Evolutionary conservation across 35 echinoderm and acorn worm species (phyloP).

Genomic region (Heliocidaris erythrogramma): DNA sequence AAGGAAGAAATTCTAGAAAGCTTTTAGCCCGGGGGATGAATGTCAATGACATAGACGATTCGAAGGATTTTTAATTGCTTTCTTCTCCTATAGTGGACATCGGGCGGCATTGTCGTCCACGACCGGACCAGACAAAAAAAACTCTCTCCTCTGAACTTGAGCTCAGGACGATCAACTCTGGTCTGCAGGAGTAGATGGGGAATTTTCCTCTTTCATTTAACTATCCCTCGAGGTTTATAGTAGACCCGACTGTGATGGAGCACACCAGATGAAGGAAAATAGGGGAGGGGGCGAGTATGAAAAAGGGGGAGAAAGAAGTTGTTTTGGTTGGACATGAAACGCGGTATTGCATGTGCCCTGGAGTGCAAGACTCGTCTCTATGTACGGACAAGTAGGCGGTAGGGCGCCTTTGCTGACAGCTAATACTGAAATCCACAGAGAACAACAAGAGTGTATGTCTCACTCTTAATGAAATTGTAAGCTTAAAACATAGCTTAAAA

Average conservation of each 20-base stretch:
- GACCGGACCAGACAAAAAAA: constrained; percentile 14
- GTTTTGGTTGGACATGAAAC: constrained; percentile 1
- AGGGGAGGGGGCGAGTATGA: background rate
- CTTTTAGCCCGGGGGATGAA: constrained; percentile 1
- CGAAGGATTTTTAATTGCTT: background rate
- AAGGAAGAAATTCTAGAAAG: constrained; percentile 11
- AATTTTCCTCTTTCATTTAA: background rate
- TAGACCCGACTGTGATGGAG: background rate
- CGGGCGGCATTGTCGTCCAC: background rate
- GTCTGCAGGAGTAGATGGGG: background rate
- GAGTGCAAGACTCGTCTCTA: background rate
- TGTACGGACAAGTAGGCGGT: background rate
- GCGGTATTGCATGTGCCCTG: background rate
- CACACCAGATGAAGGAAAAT: background rate
- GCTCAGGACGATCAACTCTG: constrained; percentile 7
- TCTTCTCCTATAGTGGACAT: background rate
- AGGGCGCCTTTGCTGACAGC: background rate
- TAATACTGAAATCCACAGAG: background rate
- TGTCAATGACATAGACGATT: constrained; percentile 17
- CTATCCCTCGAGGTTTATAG: background rate
- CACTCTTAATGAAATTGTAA: background rate
- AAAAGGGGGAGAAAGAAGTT: background rate
- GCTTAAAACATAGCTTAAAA: background rate
- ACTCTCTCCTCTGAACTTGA: background rate
- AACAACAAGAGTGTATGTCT: background rate